A percentile compares a stretch with the other conserved stretches of the same genome.
These are phyloP conservation scores for Henricia sp. DNA, from an alignment of 53 echinoderm and acorn worm species.

Conservation along the genomic window DNA sequence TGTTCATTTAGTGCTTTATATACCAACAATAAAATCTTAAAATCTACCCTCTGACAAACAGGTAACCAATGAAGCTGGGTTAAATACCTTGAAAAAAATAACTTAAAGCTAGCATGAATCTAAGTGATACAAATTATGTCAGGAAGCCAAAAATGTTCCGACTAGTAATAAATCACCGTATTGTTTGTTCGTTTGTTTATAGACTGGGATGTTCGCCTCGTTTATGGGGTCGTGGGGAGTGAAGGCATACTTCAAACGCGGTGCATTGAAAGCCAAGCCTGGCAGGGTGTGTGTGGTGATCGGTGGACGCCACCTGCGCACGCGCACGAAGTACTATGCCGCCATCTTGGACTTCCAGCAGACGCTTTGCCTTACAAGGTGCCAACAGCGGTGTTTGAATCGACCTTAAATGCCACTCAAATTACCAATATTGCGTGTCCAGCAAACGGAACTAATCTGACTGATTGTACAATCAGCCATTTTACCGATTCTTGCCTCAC, in stretches of 20 bases:
- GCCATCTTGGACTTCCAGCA: conserved; percentile 3
- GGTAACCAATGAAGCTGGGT: too few species aligned
- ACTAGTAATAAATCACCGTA: too few species aligned
- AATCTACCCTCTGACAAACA: too few species aligned
- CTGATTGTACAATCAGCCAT: not conserved
- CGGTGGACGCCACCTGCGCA: not conserved
- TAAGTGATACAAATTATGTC: too few species aligned
- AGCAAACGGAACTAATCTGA: not conserved
- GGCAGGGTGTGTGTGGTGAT: not conserved
- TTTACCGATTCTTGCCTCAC: not conserved
- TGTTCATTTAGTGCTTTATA: too few species aligned
- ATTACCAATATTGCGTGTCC: not conserved
- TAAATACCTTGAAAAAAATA: too few species aligned
- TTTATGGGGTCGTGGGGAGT: not conserved
- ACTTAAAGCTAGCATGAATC: too few species aligned
- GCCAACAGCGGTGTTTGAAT: too few species aligned
- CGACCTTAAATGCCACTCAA: not conserved
- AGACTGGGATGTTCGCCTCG: conserved; percentile 11
- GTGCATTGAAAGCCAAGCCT: not conserved
- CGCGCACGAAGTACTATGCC: conserved; percentile 13
- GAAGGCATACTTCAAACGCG: conserved; percentile 5
- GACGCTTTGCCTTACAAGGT: not conserved
- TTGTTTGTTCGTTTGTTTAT: not conserved
- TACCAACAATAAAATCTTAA: too few species aligned
- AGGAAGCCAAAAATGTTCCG: too few species aligned